phyloP scores from a whole-genome alignment of 2,113 vertebrate species.

The Etia nguti region DNA sequence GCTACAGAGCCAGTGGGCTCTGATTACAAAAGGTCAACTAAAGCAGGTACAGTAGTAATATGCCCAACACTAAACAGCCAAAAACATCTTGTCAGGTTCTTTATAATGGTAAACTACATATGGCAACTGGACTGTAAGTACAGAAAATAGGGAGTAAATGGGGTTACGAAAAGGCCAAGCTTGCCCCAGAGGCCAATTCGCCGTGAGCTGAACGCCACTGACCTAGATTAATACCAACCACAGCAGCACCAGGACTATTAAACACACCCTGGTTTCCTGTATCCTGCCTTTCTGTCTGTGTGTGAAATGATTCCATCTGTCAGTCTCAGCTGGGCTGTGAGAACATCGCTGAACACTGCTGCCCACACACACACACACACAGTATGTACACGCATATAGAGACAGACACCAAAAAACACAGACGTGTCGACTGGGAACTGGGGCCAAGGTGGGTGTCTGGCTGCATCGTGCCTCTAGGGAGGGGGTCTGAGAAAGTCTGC shows the following conservation, averaged over 20 bases:
- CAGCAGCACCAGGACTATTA: slow-evolving; percentile 49
- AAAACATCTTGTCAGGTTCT: slow-evolving; percentile 2
- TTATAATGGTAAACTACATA: not conserved
- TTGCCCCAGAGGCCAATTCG: slow-evolving; percentile 38
- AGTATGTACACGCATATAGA: not conserved
- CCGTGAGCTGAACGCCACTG: slow-evolving; percentile 42
- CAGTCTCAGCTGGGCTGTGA: slow-evolving; percentile 63
- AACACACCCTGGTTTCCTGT: slow-evolving; percentile 55
- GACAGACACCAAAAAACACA: slow-evolving; percentile 41
- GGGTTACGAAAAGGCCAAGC: slow-evolving; percentile 49
- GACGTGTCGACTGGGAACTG: slow-evolving; percentile 30
- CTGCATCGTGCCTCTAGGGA: slow-evolving; percentile 32
- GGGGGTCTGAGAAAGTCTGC: not conserved
- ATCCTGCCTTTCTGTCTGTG: slow-evolving; percentile 64
- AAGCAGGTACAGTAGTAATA: not conserved
- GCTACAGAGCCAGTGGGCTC: not conserved
- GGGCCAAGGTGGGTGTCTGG: slow-evolving; percentile 54
- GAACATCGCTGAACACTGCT: slow-evolving; percentile 39
- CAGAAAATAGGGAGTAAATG: slow-evolving; percentile 22
- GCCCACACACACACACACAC: slow-evolving; percentile 14
- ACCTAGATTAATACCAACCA: slow-evolving; percentile 66
- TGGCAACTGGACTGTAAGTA: slow-evolving; percentile 19
- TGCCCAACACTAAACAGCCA: not conserved
- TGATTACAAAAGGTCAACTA: not conserved
- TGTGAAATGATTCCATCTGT: slow-evolving; percentile 73